These are phyloP conservation scores for Andrena dorsata DNA, from an alignment of 2,888 invertebrate genomes.

Conservation along the genomic window DNA sequence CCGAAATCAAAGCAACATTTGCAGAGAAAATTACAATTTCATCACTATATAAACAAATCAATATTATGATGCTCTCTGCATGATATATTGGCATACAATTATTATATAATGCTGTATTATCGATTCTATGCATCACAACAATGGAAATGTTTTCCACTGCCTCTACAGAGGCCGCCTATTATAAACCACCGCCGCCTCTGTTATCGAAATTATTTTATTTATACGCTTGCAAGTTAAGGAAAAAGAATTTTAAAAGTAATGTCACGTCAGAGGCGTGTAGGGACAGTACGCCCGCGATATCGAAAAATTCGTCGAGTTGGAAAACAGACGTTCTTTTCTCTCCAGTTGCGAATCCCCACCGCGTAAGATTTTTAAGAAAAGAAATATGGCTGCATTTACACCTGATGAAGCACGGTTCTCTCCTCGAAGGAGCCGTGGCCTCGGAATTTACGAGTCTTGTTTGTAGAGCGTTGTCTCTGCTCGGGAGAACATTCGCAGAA, in stretches of 20 bases:
- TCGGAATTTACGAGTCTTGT: conserved; percentile 78
- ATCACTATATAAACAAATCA: background rate
- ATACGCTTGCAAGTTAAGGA: background rate
- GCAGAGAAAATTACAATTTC: background rate
- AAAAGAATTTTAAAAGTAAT: conserved; percentile 6
- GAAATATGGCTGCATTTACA: conserved; percentile 69
- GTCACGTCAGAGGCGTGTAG: background rate
- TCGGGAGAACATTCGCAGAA: conserved; percentile 56
- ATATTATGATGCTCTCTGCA: background rate
- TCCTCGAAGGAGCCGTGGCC: conserved; percentile 51
- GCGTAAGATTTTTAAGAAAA: conserved; percentile 51
- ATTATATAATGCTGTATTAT: background rate
- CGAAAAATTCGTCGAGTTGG: conserved; percentile 6
- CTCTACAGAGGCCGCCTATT: background rate
- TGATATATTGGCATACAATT: background rate
- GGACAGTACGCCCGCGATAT: conserved; percentile 14
- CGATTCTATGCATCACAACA: conserved; percentile 48
- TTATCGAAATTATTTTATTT: background rate
- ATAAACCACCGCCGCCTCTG: background rate
- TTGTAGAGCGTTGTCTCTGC: conserved; percentile 64
- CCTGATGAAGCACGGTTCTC: conserved; percentile 72
- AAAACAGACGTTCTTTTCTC: background rate
- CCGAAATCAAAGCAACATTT: background rate
- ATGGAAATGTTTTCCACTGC: background rate
- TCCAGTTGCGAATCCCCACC: background rate